Percentiles rank a stretch among this genome's conserved stretches.
phyloP scores from a whole-genome alignment of 2,888 invertebrate genomes.

The Drosophila siamana region DNA sequence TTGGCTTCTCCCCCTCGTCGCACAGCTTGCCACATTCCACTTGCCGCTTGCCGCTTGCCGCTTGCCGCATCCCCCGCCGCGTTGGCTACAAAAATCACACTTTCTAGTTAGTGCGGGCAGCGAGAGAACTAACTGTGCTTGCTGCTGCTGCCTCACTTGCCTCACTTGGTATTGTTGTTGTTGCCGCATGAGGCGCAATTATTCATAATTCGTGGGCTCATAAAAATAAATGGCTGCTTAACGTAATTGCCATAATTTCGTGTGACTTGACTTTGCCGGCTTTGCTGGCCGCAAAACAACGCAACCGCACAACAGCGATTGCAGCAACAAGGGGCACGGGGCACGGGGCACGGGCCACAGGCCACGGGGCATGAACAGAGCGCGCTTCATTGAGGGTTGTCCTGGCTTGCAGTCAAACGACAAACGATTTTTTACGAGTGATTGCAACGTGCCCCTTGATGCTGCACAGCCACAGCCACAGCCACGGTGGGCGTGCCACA shows the following conservation, averaged over 20 bases:
- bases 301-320: conserved; percentile 22
- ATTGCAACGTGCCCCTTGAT: conserved; percentile 20
- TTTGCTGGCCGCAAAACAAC: conserved; percentile 27
- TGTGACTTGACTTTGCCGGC: conserved; percentile 68
- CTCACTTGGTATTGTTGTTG: conserved; percentile 29
- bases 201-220: conserved; percentile 80
- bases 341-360: not conserved
- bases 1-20: not conserved
- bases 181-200: conserved; percentile 56
- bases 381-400: conserved; percentile 33
- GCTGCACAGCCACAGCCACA: conserved; percentile 8
- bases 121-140: conserved; percentile 23
- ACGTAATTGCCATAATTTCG: conserved; percentile 79
- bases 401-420: conserved; percentile 36
- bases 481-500: conserved; percentile 64
- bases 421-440: conserved; percentile 42
- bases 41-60: not conserved
- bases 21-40: not conserved
- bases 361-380: not conserved
- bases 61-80: not conserved
- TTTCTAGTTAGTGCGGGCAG: conserved; percentile 10
- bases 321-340: not conserved
- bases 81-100: conserved; percentile 15
- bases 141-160: conserved; percentile 13
- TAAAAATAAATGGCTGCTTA: conserved; percentile 80